A percentile compares a stretch with the other conserved stretches of the same genome.
Conservation (phyloP, 2,797 vertebrate genomes). For the Hoplostethus atlanticus region DNA sequence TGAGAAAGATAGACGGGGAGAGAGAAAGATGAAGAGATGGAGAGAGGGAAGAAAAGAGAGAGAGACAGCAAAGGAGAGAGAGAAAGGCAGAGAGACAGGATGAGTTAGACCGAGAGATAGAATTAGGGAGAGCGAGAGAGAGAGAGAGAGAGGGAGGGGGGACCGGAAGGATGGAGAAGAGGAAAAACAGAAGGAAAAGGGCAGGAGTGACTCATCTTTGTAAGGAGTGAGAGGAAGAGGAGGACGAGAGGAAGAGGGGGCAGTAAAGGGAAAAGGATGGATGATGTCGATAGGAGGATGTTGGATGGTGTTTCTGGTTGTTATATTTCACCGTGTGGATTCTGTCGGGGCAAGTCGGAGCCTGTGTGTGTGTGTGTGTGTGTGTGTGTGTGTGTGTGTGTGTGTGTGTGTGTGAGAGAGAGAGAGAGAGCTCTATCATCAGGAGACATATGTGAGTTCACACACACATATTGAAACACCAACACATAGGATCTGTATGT, state of each 20-base stretch:
- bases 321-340: slow-evolving; percentile 58
- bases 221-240: slow-evolving; percentile 37
- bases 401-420: slow-evolving; percentile 14
- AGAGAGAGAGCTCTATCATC: slow-evolving; percentile 42
- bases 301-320: slow-evolving; percentile 48
- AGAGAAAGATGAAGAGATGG: background rate
- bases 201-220: slow-evolving; percentile 39
- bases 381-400: slow-evolving; percentile 21
- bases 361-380: slow-evolving; percentile 14
- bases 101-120: background rate
- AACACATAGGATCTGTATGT: slow-evolving; percentile 35
- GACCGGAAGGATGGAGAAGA: background rate
- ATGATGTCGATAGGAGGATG: slow-evolving; percentile 56
- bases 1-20: background rate
- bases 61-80: background rate
- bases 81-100: background rate
- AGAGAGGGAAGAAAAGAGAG: background rate
- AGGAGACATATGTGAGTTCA: slow-evolving; percentile 59
- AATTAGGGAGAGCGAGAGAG: background rate
- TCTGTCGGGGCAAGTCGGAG: slow-evolving; percentile 32
- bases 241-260: slow-evolving; percentile 44
- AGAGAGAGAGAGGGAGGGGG: background rate
- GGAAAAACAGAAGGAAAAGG: slow-evolving; percentile 7
- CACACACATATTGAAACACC: slow-evolving; percentile 46
- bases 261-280: slow-evolving; percentile 56